These are phyloP conservation scores for Phymanthus crucifer DNA, from an alignment of 92 coral and sea anemone genomes.

Conservation along the genomic window DNA sequence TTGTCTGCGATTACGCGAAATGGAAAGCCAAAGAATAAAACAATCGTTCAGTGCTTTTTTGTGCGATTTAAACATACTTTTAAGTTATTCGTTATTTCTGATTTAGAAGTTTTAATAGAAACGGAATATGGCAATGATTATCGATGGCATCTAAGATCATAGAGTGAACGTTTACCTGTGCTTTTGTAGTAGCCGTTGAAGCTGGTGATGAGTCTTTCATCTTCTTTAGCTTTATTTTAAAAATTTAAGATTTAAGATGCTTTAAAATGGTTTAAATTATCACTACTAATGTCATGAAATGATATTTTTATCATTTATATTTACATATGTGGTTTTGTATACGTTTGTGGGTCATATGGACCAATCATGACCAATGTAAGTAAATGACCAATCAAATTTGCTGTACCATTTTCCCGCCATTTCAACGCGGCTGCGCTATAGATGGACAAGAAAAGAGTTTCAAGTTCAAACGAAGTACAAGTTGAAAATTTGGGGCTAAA, in stretches of 20 bases:
- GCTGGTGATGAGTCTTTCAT: slow-evolving; percentile 30
- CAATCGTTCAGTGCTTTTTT: too few relatives aligned
- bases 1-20: too few relatives aligned
- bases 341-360: not conserved
- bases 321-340: not conserved
- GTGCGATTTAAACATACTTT: too few relatives aligned
- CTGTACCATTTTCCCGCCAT: slow-evolving; percentile 20
- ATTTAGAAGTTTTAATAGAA: too few relatives aligned
- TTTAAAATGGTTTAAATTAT: not conserved
- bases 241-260: not conserved
- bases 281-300: not conserved
- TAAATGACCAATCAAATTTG: slow-evolving; percentile 11
- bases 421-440: not conserved
- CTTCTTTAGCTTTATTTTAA: slow-evolving; percentile 38
- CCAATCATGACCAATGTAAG: not conserved
- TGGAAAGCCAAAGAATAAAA: too few relatives aligned
- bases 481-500: not conserved
- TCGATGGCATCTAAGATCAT: too few relatives aligned
- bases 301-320: not conserved
- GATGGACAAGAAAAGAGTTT: not conserved
- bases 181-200: slow-evolving; percentile 15
- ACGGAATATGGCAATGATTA: not conserved
- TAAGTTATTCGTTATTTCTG: too few relatives aligned
- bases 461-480: not conserved
- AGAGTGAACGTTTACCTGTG: slow-evolving; percentile 32